Percentiles rank a stretch among this genome's conserved stretches.
Evolutionary conservation across 2,888 invertebrate genomes (phyloP).

Genomic region (Sarcophaga carnaria): DNA sequence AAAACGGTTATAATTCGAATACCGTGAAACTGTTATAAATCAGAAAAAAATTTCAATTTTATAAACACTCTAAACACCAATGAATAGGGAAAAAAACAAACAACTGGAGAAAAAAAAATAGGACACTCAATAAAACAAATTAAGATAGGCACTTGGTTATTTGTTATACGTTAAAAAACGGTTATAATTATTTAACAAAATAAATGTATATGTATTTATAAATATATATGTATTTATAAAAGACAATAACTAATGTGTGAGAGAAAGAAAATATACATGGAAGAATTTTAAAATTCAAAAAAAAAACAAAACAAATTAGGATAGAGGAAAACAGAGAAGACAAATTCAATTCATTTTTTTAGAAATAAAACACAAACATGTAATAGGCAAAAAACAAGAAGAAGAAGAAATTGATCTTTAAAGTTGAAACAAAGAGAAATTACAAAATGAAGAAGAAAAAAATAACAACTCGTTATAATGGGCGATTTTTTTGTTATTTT

Average conservation of each 20-base stretch:
- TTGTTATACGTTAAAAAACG: neutral
- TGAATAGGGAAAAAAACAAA: neutral
- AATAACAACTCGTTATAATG: slow-evolving; percentile 45
- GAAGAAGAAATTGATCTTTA: slow-evolving; percentile 15
- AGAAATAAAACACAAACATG: slow-evolving; percentile 43
- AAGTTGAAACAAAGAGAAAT: slow-evolving; percentile 41
- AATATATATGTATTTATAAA: neutral
- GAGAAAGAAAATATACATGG: no score
- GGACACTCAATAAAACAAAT: neutral
- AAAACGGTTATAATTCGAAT: slow-evolving; percentile 11
- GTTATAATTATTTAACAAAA: neutral
- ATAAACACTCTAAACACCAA: slow-evolving; percentile 43
- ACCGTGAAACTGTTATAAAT: slow-evolving; percentile 19
- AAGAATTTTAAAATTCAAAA: neutral
- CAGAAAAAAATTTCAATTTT: neutral
- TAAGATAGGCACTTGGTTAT: neutral
- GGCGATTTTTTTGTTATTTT: slow-evolving; percentile 42
- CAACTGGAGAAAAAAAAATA: neutral
- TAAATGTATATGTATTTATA: neutral
- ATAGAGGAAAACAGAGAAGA: slow-evolving; percentile 12
- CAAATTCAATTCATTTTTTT: slow-evolving; percentile 40
- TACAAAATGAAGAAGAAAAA: slow-evolving; percentile 17
- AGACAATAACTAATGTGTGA: neutral
- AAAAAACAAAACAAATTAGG: neutral
- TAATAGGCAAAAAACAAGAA: slow-evolving; percentile 55